Conservation (phyloP, 2,113 vertebrate species). For the Onychostoma macrolepis region DNA sequence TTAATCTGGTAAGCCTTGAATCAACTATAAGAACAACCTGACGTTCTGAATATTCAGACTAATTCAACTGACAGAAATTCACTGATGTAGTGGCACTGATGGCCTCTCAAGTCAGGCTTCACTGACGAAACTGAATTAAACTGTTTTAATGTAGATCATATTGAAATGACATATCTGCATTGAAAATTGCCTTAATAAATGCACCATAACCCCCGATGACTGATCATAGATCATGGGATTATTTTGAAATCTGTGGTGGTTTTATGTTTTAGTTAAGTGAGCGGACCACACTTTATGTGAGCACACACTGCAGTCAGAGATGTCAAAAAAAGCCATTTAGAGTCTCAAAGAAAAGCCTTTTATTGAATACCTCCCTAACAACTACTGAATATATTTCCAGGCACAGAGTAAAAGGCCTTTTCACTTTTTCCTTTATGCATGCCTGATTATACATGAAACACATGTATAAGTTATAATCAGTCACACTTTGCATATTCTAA, state of each 20-base stretch:
- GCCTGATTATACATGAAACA: neutral
- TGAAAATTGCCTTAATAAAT: neutral
- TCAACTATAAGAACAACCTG: neutral
- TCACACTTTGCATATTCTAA: neutral
- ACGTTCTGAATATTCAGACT: neutral
- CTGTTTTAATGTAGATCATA: neutral
- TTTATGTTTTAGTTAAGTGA: neutral
- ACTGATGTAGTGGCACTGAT: neutral
- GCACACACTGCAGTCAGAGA: neutral
- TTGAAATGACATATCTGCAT: neutral
- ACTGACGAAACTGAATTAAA: neutral
- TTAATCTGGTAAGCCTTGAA: neutral
- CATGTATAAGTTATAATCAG: neutral
- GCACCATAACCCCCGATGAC: neutral
- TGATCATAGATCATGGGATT: conserved; percentile 1
- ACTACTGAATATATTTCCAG: neutral
- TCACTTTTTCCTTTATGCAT: neutral
- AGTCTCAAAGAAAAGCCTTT: conserved; percentile 12
- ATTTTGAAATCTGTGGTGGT: neutral
- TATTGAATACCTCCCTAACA: conserved; percentile 5
- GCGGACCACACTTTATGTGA: conserved; percentile 4
- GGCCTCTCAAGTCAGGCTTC: neutral
- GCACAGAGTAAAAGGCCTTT: neutral
- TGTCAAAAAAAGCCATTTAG: neutral
- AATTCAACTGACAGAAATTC: neutral